These are phyloP conservation scores for Ectemnius continuus DNA, from an alignment of 2,888 invertebrate genomes.

Conservation along the genomic window DNA sequence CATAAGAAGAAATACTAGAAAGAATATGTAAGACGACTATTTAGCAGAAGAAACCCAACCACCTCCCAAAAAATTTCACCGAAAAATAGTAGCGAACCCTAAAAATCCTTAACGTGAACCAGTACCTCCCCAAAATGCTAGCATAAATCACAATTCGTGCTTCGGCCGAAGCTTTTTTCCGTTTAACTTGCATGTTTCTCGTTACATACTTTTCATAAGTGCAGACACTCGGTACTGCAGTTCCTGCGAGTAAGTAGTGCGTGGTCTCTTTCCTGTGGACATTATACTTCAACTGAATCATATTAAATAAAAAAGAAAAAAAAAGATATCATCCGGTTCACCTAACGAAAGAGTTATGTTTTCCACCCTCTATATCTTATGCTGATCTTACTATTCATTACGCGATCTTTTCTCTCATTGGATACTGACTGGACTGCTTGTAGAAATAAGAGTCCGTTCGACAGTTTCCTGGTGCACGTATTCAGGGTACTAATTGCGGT, in stretches of 20 bases:
- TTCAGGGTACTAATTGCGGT: background rate
- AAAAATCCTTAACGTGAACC: slow-evolving; percentile 57
- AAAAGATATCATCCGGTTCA: slow-evolving; percentile 31
- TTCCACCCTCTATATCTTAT: background rate
- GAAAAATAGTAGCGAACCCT: slow-evolving; percentile 34
- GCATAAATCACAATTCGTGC: slow-evolving; percentile 37
- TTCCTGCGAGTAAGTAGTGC: slow-evolving; percentile 79
- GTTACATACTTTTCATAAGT: slow-evolving; percentile 79
- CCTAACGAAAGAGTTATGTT: background rate
- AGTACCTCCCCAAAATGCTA: slow-evolving; percentile 54
- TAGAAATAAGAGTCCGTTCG: background rate
- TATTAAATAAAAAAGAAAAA: slow-evolving; percentile 26
- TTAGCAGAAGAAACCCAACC: slow-evolving; percentile 51
- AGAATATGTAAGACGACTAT: slow-evolving; percentile 25
- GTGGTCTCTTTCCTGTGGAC: slow-evolving; percentile 76
- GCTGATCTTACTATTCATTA: background rate
- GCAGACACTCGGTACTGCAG: slow-evolving; percentile 78
- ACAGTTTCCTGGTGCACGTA: background rate
- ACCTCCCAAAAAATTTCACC: slow-evolving; percentile 45
- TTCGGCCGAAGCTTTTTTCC: slow-evolving; percentile 26
- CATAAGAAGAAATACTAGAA: background rate
- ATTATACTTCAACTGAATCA: slow-evolving; percentile 65
- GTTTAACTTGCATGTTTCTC: slow-evolving; percentile 51
- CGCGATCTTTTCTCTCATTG: background rate
- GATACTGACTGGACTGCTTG: background rate